Evolutionary conservation across 2,888 invertebrate species (phyloP).

Genomic region (Choristoneura rosaceana): DNA sequence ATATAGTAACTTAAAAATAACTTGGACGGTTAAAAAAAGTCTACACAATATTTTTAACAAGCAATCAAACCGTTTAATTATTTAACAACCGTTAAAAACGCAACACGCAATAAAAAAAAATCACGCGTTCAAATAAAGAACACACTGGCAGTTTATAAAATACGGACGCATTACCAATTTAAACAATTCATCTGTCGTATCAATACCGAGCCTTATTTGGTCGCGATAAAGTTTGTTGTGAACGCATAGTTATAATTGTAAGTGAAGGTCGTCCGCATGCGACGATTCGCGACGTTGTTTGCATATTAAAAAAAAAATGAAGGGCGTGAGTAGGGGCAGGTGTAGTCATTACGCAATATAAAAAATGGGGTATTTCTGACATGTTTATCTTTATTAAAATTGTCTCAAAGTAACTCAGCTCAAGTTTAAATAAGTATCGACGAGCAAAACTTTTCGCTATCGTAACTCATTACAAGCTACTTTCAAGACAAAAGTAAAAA

Average conservation of each 20-base stretch:
- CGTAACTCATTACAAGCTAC: no score
- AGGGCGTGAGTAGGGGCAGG: conserved; percentile 7
- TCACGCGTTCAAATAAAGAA: conserved; percentile 36
- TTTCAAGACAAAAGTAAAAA: no score
- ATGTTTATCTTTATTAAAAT: background rate
- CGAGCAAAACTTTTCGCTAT: no score
- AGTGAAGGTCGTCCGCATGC: conserved; percentile 28
- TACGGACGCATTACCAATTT: conserved; percentile 20
- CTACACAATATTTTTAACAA: background rate
- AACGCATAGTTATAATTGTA: conserved; percentile 31
- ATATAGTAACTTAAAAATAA: background rate
- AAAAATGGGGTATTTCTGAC: conserved; percentile 5
- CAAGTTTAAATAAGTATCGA: no score
- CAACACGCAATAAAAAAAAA: conserved; percentile 22
- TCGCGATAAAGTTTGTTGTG: conserved; percentile 31
- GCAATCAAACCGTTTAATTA: conserved; percentile 5
- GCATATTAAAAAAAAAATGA: conserved; percentile 26
- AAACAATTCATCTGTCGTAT: conserved; percentile 15
- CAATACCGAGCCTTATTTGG: conserved; percentile 23
- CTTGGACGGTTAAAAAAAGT: background rate
- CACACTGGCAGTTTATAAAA: conserved; percentile 22
- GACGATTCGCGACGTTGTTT: conserved; percentile 20
- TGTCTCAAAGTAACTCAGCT: no score
- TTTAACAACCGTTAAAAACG: conserved; percentile 22
- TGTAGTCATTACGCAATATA: background rate